Percentiles rank a stretch among this genome's conserved stretches.
These are phyloP conservation scores for Seira sanloemensis DNA, from an alignment of 2,888 invertebrate genomes.

Conservation along the genomic window DNA sequence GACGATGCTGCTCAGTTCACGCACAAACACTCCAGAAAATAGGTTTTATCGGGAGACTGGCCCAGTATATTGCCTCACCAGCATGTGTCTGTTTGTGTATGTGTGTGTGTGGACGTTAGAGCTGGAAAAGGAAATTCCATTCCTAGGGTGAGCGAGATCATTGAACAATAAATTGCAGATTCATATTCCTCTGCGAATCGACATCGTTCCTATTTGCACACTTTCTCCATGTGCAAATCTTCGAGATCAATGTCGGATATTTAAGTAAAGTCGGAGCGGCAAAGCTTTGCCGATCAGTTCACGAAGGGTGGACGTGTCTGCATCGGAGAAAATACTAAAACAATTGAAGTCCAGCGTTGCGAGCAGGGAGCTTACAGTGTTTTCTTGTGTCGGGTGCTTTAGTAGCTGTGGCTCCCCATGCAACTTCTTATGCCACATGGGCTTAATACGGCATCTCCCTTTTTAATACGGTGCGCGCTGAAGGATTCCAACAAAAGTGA, in stretches of 20 bases:
- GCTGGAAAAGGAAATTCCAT: background rate
- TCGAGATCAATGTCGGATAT: constrained; percentile 72
- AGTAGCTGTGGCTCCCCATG: too few relatives aligned
- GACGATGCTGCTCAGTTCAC: background rate
- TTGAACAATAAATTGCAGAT: background rate
- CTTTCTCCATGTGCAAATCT: constrained; percentile 72
- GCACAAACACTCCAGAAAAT: background rate
- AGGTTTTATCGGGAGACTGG: too few relatives aligned
- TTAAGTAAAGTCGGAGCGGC: too few relatives aligned
- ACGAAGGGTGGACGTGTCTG: too few relatives aligned
- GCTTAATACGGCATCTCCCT: background rate
- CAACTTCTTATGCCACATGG: background rate
- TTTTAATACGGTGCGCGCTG: background rate
- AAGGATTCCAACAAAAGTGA: background rate
- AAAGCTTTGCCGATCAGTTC: too few relatives aligned
- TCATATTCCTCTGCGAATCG: constrained; percentile 17
- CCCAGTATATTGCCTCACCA: background rate
- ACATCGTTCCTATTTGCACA: constrained; percentile 43
- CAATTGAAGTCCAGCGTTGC: background rate
- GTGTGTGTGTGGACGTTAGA: too few relatives aligned
- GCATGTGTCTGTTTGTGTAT: too few relatives aligned
- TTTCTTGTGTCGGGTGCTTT: too few relatives aligned
- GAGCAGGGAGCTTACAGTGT: background rate
- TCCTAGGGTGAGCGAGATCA: background rate
- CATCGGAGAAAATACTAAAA: background rate